Percentiles rank a stretch among this genome's conserved stretches.
phyloP scores from a whole-genome alignment of 1,140 invertebrate genomes.

The Geopemphigus sp. region DNA sequence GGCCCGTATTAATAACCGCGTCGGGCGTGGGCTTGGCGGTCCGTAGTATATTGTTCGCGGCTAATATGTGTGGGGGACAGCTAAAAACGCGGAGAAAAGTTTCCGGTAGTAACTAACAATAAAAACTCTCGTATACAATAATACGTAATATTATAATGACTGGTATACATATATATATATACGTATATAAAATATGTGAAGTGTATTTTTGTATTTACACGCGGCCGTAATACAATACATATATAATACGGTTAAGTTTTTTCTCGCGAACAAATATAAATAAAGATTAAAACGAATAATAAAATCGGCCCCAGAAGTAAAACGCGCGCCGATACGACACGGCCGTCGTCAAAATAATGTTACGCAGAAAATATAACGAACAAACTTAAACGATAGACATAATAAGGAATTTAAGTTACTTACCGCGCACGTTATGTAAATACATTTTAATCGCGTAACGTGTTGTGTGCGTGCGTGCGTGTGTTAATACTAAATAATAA shows the following conservation, averaged over 20 bases:
- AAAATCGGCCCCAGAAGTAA: not conserved
- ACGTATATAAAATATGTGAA: not conserved
- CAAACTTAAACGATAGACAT: slow-evolving; percentile 4
- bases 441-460: too few relatives aligned
- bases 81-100: too few relatives aligned
- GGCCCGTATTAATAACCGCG: too few relatives aligned
- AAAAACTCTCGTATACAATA: too few relatives aligned
- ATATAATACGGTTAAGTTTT: not conserved
- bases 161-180: too few relatives aligned
- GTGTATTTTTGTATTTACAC: slow-evolving; percentile 20
- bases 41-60: too few relatives aligned
- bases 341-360: not conserved
- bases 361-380: not conserved
- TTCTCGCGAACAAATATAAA: not conserved
- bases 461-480: too few relatives aligned
- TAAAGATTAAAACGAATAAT: slow-evolving; percentile 17
- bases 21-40: too few relatives aligned
- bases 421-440: too few relatives aligned
- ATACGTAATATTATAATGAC: not conserved
- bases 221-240: too few relatives aligned
- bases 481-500: not conserved
- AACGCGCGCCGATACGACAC: not conserved
- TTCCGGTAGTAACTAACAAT: too few relatives aligned
- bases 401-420: slow-evolving; percentile 28
- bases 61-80: too few relatives aligned